A percentile compares a stretch with the other conserved stretches of the same genome.
phyloP scores from a whole-genome alignment of 2,888 invertebrate species.

The Rhimphoctona megacephalus region DNA sequence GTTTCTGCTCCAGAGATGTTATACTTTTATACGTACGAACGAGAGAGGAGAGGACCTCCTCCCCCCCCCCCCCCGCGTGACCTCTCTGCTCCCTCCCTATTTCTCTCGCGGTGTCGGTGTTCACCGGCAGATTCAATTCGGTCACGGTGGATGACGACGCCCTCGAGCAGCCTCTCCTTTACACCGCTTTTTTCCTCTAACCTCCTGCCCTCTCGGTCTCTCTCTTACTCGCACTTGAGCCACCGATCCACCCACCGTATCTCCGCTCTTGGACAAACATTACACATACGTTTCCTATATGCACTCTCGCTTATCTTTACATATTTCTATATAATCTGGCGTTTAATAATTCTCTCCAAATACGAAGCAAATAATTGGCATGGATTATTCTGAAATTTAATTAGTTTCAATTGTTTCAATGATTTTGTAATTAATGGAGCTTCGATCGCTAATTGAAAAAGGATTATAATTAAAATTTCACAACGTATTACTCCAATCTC shows the following conservation, averaged over 20 bases:
- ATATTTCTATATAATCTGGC: background rate
- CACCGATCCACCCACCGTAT: conserved; percentile 82
- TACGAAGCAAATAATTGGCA: background rate
- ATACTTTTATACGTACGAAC: conserved; percentile 23
- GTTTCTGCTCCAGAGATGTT: conserved; percentile 36
- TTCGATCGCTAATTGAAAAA: too few relatives aligned
- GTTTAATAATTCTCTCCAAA: background rate
- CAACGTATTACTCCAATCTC: too few relatives aligned
- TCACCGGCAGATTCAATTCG: conserved; percentile 80
- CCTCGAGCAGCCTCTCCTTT: conserved; percentile 72
- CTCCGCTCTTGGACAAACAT: conserved; percentile 79
- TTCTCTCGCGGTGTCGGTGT: conserved; percentile 77
- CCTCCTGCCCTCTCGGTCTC: conserved; percentile 51
- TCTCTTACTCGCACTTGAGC: conserved; percentile 50
- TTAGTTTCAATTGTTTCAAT: too few relatives aligned
- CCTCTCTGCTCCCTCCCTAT: conserved; percentile 31
- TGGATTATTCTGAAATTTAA: background rate
- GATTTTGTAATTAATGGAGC: too few relatives aligned
- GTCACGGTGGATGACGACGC: conserved; percentile 82
- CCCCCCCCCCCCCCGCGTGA: conserved; percentile 26
- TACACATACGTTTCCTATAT: conserved; percentile 60
- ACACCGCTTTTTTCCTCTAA: conserved; percentile 71
- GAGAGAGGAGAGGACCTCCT: conserved; percentile 30
- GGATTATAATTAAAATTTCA: too few relatives aligned
- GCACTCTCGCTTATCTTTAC: conserved; percentile 6